These are phyloP conservation scores for Sinocyclocheilus anshuiensis DNA, from an alignment of 2,113 vertebrate genomes.

Conservation along the genomic window DNA sequence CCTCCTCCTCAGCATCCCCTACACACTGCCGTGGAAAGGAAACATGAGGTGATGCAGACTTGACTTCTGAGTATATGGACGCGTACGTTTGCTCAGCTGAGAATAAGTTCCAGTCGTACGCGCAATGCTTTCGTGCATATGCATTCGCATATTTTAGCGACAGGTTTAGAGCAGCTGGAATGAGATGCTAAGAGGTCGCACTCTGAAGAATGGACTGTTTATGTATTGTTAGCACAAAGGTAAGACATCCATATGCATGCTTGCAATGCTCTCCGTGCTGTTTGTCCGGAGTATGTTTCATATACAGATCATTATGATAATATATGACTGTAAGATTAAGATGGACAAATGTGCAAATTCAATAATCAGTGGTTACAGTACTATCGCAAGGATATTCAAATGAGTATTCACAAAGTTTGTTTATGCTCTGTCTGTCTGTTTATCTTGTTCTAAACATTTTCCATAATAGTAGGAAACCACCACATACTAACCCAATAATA, in stretches of 20 bases:
- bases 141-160: slow-evolving; percentile 5
- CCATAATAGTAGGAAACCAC: background rate
- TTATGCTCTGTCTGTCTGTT: background rate
- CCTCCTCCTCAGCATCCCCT: slow-evolving; percentile 37
- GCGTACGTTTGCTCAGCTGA: slow-evolving; percentile 12
- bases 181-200: slow-evolving; percentile 69
- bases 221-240: slow-evolving; percentile 88
- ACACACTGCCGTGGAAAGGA: background rate
- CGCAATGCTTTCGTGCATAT: slow-evolving; percentile 5
- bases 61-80: background rate
- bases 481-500: background rate
- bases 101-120: slow-evolving; percentile 40
- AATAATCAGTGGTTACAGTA: background rate
- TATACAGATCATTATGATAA: background rate
- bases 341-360: background rate
- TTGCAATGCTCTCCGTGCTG: background rate
- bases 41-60: slow-evolving; percentile 6
- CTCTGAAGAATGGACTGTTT: slow-evolving; percentile 82
- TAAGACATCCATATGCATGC: slow-evolving; percentile 62
- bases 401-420: background rate
- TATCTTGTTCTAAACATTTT: background rate
- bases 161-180: slow-evolving; percentile 45
- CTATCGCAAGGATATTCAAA: background rate
- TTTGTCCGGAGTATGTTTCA: background rate
- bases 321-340: background rate